Conservation (phyloP, 2,797 vertebrate species). For the Fistularia commersonii region DNA sequence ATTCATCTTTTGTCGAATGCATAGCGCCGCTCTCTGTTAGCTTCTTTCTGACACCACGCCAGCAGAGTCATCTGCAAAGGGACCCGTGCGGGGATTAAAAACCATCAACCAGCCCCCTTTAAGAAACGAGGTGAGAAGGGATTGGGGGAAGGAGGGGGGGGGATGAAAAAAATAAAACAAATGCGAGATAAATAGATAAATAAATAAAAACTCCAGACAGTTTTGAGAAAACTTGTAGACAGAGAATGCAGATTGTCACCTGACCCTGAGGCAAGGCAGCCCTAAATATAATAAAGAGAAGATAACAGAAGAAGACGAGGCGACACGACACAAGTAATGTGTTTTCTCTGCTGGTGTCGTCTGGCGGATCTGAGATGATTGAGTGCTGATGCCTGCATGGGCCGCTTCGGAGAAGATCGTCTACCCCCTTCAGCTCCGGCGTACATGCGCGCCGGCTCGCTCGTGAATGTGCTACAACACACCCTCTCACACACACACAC, state of each 20-base stretch:
- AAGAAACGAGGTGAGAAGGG: constrained; percentile 47
- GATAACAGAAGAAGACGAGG: constrained; percentile 70
- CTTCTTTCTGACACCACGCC: constrained; percentile 73
- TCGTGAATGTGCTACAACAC: constrained; percentile 14
- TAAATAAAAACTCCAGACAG: constrained; percentile 62
- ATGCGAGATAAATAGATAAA: constrained; percentile 13
- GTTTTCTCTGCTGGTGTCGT: constrained; percentile 79
- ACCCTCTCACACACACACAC: constrained; percentile 23
- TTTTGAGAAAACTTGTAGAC: constrained; percentile 72
- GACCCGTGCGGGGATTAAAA: constrained; percentile 76
- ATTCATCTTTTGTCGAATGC: constrained; percentile 72
- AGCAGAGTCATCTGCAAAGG: constrained; percentile 68
- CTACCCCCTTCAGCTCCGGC: constrained; percentile 30
- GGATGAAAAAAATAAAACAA: constrained; percentile 27
- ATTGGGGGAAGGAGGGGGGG: not conserved
- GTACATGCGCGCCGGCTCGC: constrained; percentile 22
- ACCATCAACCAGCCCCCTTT: constrained; percentile 66
- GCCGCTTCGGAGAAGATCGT: constrained; percentile 68
- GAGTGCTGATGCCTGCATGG: constrained; percentile 74
- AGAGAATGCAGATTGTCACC: constrained; percentile 76
- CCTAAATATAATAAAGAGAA: constrained; percentile 77
- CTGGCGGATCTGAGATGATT: constrained; percentile 74
- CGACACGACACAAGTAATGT: constrained; percentile 72
- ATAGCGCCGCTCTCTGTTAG: constrained; percentile 69
- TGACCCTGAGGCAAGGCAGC: constrained; percentile 75